These are phyloP conservation scores for Drosophila prosaltans DNA, from an alignment of 1,140 invertebrate genomes.

Conservation along the genomic window DNA sequence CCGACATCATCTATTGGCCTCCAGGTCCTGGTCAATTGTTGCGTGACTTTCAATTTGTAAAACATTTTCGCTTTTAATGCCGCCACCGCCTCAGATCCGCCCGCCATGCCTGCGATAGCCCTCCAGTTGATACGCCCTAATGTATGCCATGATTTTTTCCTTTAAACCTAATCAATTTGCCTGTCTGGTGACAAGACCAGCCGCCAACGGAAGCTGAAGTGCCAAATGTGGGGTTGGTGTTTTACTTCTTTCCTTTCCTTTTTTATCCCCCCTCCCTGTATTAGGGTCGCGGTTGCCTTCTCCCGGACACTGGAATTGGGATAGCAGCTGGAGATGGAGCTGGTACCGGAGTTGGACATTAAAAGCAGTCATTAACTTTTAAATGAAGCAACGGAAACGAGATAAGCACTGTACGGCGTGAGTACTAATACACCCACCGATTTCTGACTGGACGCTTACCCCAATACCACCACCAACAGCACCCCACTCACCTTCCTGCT, in stretches of 20 bases:
- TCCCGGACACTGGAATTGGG: not conserved
- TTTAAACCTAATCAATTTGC: slow-evolving; percentile 76
- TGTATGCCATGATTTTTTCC: slow-evolving; percentile 70
- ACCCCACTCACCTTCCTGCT: not conserved
- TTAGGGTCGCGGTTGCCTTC: not conserved
- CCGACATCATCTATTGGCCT: not conserved
- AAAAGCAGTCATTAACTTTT: slow-evolving; percentile 81
- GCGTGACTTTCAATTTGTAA: slow-evolving; percentile 78
- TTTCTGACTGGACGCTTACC: slow-evolving; percentile 12
- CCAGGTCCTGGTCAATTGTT: slow-evolving; percentile 61
- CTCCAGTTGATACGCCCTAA: slow-evolving; percentile 38
- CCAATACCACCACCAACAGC: not conserved
- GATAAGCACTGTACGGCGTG: slow-evolving; percentile 75
- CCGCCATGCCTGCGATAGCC: slow-evolving; percentile 13
- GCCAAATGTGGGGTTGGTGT: not conserved
- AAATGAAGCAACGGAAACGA: slow-evolving; percentile 79
- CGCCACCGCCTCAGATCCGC: not conserved
- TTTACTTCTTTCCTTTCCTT: not conserved
- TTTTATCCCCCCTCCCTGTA: no score
- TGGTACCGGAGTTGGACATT: slow-evolving; percentile 51
- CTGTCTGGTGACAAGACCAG: slow-evolving; percentile 65
- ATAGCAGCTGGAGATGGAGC: slow-evolving; percentile 25
- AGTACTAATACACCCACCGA: slow-evolving; percentile 1
- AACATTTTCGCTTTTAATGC: slow-evolving; percentile 55
- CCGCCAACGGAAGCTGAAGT: slow-evolving; percentile 26